Conservation (phyloP, 1,140 invertebrate genomes). For the Penaeus indicus region DNA sequence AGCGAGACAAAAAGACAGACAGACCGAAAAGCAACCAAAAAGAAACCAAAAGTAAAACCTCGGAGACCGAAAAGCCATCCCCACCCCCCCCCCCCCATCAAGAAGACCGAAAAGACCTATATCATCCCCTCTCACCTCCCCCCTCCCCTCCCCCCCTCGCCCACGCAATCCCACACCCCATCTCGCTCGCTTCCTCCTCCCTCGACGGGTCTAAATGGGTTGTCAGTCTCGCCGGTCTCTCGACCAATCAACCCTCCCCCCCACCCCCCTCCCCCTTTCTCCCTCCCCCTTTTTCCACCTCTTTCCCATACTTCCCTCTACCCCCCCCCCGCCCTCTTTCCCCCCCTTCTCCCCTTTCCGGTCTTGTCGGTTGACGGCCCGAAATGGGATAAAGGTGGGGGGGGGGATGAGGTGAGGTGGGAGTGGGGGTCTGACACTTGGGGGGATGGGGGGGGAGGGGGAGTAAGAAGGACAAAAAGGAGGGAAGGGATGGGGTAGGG, state of each 20-base stretch:
- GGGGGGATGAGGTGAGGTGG: neutral
- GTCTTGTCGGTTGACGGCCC: neutral
- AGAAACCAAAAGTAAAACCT: too few relatives aligned
- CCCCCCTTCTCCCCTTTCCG: neutral
- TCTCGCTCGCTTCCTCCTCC: slow-evolving; percentile 1
- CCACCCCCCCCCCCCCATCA: neutral
- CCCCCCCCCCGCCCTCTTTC: neutral
- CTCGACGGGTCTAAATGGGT: neutral
- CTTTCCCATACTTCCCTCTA: neutral
- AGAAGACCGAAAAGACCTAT: too few relatives aligned
- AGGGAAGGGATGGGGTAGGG: neutral
- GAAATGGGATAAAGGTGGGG: neutral
- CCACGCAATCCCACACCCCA: neutral
- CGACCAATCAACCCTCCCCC: neutral
- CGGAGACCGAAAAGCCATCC: neutral
- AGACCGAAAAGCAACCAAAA: too few relatives aligned
- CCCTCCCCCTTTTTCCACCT: neutral
- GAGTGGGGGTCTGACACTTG: neutral
- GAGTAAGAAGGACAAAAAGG: neutral
- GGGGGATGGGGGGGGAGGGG: too few relatives aligned
- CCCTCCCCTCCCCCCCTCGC: neutral
- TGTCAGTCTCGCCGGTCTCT: neutral
- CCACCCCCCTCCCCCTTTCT: neutral
- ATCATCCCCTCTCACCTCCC: neutral
- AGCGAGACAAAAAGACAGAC: too few relatives aligned